Evolutionary conservation across 2,113 vertebrate genomes (phyloP).

Genomic region (Melanerpes formicivorus): DNA sequence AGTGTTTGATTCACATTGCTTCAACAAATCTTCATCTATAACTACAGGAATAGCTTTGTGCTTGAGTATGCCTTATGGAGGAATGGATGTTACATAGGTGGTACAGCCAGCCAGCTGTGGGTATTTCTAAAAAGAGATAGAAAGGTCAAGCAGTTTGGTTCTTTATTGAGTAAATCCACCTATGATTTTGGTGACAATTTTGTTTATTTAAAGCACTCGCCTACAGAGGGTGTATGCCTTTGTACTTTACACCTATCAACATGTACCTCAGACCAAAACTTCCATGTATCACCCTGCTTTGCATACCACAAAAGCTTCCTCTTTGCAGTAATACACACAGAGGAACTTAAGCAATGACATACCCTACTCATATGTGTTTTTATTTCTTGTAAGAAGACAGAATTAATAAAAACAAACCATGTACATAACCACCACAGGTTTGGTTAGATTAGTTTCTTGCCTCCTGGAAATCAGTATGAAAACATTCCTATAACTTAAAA

Average conservation of each 20-base stretch:
- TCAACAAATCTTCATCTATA: not conserved
- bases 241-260: not conserved
- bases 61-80: not conserved
- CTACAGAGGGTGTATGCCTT: not conserved
- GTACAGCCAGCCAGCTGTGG: not conserved
- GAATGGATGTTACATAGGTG: rapidly evolving
- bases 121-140: not conserved
- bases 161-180: not conserved
- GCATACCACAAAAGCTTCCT: not conserved
- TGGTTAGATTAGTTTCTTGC: not conserved
- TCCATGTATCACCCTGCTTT: not conserved
- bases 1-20: not conserved
- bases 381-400: not conserved
- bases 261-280: not conserved
- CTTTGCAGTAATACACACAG: not conserved
- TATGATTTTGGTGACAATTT: not conserved
- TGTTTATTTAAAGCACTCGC: not conserved
- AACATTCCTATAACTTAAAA: not conserved
- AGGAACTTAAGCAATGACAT: not conserved
- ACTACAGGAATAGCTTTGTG: not conserved
- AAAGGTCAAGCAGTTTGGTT: not conserved
- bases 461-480: not conserved
- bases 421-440: not conserved
- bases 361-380: not conserved
- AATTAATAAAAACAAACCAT: not conserved